phyloP scores from a whole-genome alignment of 2,797 vertebrate species.

The Takifugu ocellatus region DNA sequence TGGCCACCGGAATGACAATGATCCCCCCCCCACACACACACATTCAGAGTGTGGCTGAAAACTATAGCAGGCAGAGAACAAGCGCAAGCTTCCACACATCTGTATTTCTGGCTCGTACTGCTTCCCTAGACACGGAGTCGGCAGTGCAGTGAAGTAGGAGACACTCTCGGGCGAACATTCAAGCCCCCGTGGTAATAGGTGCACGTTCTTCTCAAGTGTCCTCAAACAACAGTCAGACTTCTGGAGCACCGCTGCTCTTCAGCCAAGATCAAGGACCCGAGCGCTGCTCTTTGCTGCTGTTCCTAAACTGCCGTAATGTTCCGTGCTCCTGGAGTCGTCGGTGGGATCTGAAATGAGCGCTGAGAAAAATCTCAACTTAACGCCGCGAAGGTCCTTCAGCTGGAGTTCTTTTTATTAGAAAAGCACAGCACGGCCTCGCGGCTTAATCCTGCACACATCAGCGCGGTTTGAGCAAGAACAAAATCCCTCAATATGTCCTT shows the following conservation, averaged over 20 bases:
- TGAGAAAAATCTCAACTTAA: constrained; percentile 24
- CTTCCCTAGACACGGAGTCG: constrained; percentile 1
- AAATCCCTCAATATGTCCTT: neutral
- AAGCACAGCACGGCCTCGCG: constrained; percentile 7
- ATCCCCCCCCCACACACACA: no score
- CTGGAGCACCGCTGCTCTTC: constrained; percentile 32
- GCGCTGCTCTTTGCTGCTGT: constrained; percentile 2
- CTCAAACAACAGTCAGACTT: constrained; percentile 35
- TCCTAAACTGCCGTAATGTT: constrained; percentile 2
- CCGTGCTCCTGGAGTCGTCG: neutral
- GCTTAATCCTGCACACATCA: neutral
- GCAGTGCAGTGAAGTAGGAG: constrained; percentile 20
- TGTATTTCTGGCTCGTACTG: constrained; percentile 17
- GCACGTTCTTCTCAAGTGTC: constrained; percentile 53
- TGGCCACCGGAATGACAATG: no score
- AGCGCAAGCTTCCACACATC: constrained; percentile 1
- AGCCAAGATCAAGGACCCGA: constrained; percentile 13
- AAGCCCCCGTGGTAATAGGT: constrained; percentile 39
- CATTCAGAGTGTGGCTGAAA: no score
- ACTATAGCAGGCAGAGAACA: no score
- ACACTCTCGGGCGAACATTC: constrained; percentile 35
- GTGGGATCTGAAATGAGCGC: constrained; percentile 5
- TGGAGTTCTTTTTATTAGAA: constrained; percentile 7
- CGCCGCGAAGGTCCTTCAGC: constrained; percentile 4
- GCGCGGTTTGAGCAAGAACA: neutral